Evolutionary conservation across 1,140 invertebrate genomes (phyloP).

Genomic region (Pinna nobilis): DNA sequence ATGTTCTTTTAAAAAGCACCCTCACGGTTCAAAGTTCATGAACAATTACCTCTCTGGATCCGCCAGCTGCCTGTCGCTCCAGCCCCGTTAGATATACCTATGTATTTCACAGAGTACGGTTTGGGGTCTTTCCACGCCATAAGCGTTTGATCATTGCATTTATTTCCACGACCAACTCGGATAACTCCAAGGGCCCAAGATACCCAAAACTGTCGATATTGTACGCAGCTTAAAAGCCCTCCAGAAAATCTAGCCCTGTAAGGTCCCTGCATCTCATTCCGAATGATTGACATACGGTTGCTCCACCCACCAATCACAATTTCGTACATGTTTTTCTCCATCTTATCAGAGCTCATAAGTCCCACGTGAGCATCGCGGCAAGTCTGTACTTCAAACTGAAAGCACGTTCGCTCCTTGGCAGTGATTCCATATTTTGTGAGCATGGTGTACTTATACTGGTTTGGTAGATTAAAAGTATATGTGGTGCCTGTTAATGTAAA

Average conservation of each 20-base stretch:
- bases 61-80: constrained; percentile 52
- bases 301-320: constrained; percentile 58
- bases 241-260: not conserved
- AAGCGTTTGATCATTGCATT: constrained; percentile 35
- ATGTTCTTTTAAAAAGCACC: no score
- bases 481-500: constrained; percentile 1
- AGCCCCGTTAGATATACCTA: constrained; percentile 55
- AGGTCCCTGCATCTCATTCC: constrained; percentile 36
- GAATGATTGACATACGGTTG: constrained; percentile 38
- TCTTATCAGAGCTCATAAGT: constrained; percentile 28
- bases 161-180: constrained; percentile 42
- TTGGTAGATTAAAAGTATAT: constrained; percentile 24
- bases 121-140: constrained; percentile 42
- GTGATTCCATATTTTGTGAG: constrained; percentile 28
- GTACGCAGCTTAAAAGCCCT: constrained; percentile 20
- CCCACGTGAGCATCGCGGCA: constrained; percentile 56
- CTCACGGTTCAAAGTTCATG: no score
- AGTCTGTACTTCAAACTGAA: constrained; percentile 48
- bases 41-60: constrained; percentile 29
- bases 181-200: constrained; percentile 44
- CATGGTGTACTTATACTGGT: constrained; percentile 38
- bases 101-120: constrained; percentile 45
- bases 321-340: constrained; percentile 42
- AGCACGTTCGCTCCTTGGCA: constrained; percentile 26
- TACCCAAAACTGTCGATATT: constrained; percentile 53